Evolutionary conservation across 2,888 invertebrate species (phyloP), one percentile per base, ranked within the genome.

Genomic region (Yponomeuta malinellus): DNA sequence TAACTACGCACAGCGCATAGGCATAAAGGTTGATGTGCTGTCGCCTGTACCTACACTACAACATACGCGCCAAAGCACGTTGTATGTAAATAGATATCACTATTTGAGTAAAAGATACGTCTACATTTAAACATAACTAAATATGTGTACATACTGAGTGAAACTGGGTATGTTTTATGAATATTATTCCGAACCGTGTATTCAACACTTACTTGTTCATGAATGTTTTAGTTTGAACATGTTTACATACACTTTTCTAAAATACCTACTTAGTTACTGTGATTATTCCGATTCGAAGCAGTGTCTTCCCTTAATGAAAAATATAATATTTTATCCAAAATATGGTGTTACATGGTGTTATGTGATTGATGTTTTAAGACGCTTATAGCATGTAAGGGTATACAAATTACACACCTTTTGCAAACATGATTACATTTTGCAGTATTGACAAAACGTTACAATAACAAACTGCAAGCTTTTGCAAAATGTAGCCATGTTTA

Each of bases 351-450:
- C 48, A n/a, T 48, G 68, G 23, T 87, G 84, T 84, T 63, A 79
- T 85, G 86, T 90, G 88, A 89, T 90, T 84, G 88, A 84, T 90
- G 90, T 90, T 59, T 3, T 82, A 89, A 82, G 84, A 90, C 90
- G 90, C 90, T 90, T 90, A 90, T 89, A 90, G 87, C 74, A 74
- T 48, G 69, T 81, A 78, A 81, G 77, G 69, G 48, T 65, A 69
- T 66, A 48, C 66, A 66, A 29, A 59, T 29, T 15, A 63, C 48
- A 68, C 64, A 64, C 63, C n/a, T 70, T 71, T 64, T 31, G 10
- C 31, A 65, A 29, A 15, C 52, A 59, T 12, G 1, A 15, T 15
- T 59, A 59, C 52, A 15, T 59, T 59, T 59, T 59, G 15, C 52
- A 59, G 15, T 15, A 59, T 15, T 59, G 52, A 59, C 4, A 59